A percentile compares a stretch with the other conserved stretches of the same genome.
These are phyloP conservation scores for Epinephelus coioides DNA, from an alignment of 2,797 vertebrate genomes.

Conservation along the genomic window DNA sequence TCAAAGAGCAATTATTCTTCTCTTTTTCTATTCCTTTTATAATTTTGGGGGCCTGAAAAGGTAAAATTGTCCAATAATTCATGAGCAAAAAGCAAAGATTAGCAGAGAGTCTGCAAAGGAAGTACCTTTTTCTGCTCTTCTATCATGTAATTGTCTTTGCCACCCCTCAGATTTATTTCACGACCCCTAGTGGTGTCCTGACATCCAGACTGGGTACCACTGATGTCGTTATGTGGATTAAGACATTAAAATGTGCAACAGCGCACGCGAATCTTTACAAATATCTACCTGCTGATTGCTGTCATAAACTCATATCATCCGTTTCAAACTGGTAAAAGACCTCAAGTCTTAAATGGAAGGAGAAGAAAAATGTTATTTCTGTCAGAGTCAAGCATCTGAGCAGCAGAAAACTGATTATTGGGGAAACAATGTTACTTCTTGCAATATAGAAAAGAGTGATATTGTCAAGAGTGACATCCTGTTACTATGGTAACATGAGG, in stretches of 20 bases:
- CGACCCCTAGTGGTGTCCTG: background rate
- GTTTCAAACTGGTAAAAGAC: background rate
- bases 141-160: background rate
- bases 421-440: constrained; percentile 1
- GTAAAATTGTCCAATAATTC: background rate
- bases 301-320: background rate
- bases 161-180: background rate
- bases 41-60: background rate
- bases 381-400: background rate
- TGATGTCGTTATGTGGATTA: background rate
- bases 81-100: background rate
- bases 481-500: constrained; percentile 58
- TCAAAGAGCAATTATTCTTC: background rate
- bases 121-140: background rate
- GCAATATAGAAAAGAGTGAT: background rate
- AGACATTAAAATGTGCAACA: background rate
- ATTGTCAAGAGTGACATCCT: constrained; percentile 27
- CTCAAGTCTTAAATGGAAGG: background rate
- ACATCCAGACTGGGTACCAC: background rate
- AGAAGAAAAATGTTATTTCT: background rate
- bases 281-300: background rate
- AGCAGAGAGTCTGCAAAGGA: background rate
- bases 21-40: background rate
- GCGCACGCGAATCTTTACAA: background rate
- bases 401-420: background rate